A percentile compares a stretch with the other conserved stretches of the same genome.
Evolutionary conservation across 2,113 vertebrate genomes (phyloP).

Genomic region (Nansenia antarctica): DNA sequence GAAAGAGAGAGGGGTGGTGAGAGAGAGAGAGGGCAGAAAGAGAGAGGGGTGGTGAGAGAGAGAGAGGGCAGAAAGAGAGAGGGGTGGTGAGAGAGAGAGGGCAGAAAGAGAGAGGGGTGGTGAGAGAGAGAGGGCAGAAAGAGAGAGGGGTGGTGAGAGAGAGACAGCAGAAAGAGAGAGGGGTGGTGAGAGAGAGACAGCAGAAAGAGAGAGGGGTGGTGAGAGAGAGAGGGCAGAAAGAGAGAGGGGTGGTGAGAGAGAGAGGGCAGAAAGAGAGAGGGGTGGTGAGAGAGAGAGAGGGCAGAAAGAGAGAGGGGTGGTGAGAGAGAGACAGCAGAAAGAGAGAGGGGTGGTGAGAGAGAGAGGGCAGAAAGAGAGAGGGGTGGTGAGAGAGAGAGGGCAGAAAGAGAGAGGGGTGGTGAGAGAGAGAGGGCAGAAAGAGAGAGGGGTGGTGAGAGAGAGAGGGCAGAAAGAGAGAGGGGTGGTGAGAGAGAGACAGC

Average conservation of each 20-base stretch:
- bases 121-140: conserved; percentile 1
- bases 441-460: conserved; percentile 14
- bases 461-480: no score
- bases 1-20: background rate
- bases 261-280: conserved; percentile 20
- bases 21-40: conserved; percentile 5
- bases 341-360: background rate
- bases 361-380: conserved; percentile 20
- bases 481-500: conserved; percentile 12
- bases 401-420: background rate
- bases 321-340: background rate
- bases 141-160: conserved; percentile 39
- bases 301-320: conserved; percentile 19
- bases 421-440: conserved; percentile 2
- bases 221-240: background rate
- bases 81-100: conserved; percentile 40
- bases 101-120: conserved; percentile 76
- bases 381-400: no score
- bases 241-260: background rate
- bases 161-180: background rate
- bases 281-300: background rate
- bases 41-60: conserved; percentile 36
- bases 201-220: conserved; percentile 71
- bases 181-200: conserved; percentile 45
- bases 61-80: conserved; percentile 1